phyloP scores from a whole-genome alignment of 2,113 vertebrate species.

The Coracopsis vasa region DNA sequence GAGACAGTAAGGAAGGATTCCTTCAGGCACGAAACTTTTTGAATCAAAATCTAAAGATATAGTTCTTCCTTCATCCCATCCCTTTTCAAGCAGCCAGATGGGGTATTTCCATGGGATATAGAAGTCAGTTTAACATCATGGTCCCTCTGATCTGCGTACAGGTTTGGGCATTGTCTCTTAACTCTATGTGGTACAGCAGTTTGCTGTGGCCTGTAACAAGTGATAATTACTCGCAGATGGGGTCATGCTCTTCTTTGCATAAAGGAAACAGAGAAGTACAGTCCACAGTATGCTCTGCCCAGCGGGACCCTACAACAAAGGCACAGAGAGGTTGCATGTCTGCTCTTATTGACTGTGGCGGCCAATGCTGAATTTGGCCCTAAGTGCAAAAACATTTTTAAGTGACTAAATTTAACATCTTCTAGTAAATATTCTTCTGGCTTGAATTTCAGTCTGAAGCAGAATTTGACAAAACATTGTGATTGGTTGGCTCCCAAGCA shows the following conservation, averaged over 20 bases:
- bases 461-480: conserved; percentile 57
- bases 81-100: background rate
- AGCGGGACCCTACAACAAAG: background rate
- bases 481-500: conserved; percentile 61
- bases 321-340: background rate
- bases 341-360: background rate
- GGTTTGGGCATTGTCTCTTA: background rate
- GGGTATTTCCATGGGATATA: background rate
- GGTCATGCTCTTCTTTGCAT: conserved; percentile 1
- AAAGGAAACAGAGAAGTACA: background rate
- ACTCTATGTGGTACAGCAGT: background rate
- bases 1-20: background rate
- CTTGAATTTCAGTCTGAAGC: conserved; percentile 46
- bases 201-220: background rate
- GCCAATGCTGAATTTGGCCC: conserved; percentile 45
- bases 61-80: background rate
- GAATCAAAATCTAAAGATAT: background rate
- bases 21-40: background rate
- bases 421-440: conserved; percentile 60
- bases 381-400: conserved; percentile 49
- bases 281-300: background rate
- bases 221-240: conserved; percentile 33
- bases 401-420: conserved; percentile 64
- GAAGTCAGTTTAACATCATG: background rate
- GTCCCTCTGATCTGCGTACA: background rate